Percentiles rank a stretch among this genome's conserved stretches.
These are phyloP conservation scores for Poeciliopsis infans DNA, from an alignment of 2,797 vertebrate genomes.

Conservation along the genomic window DNA sequence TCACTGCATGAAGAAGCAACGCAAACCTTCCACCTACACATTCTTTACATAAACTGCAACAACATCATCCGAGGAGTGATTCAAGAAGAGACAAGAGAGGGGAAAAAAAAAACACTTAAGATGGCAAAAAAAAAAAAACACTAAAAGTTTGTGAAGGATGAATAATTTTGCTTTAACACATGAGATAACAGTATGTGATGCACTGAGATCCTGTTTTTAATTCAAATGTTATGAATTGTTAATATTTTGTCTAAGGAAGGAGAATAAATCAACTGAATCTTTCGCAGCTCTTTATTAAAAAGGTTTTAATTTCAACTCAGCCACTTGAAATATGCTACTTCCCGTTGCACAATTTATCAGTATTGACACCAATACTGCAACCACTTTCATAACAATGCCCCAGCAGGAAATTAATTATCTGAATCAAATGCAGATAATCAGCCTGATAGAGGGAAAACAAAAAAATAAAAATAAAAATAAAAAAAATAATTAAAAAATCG, in stretches of 20 bases:
- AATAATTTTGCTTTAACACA: constrained; percentile 11
- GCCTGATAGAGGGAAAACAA: neutral
- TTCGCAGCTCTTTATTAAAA: neutral
- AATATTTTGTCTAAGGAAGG: neutral
- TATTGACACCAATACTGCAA: constrained; percentile 1
- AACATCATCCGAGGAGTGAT: constrained; percentile 52
- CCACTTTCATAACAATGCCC: constrained; percentile 9
- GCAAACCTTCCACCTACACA: constrained; percentile 69
- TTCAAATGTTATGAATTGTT: neutral
- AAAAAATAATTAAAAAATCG: neutral
- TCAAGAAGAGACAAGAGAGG: neutral
- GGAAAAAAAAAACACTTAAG: neutral
- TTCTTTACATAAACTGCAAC: constrained; percentile 65
- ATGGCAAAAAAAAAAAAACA: constrained; percentile 5
- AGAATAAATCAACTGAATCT: neutral
- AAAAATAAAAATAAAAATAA: neutral
- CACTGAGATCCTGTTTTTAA: neutral
- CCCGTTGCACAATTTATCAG: constrained; percentile 10
- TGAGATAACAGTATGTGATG: neutral
- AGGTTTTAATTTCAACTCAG: neutral
- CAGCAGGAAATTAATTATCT: neutral
- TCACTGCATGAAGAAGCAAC: constrained; percentile 42
- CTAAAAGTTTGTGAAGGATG: constrained; percentile 11
- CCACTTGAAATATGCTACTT: neutral
- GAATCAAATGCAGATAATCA: constrained; percentile 6